Base-by-base conservation (phyloP, 35 echinoderm and acorn worm genomes). In the Ptychodera flava region DNA sequence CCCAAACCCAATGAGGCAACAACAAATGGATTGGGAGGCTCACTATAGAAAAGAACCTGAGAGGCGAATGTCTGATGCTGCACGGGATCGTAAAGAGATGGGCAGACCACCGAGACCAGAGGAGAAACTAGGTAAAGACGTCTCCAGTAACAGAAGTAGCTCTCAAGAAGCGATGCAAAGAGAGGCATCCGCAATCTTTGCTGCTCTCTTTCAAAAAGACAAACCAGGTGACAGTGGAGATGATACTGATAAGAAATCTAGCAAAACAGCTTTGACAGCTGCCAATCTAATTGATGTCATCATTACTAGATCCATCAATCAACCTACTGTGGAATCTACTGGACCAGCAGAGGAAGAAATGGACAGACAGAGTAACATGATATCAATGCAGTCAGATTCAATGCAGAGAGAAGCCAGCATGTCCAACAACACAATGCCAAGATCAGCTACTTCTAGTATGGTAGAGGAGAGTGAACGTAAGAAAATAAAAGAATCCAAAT, bases 261-360 rank as follows among this genome's bases (percentile, higher is more conserved):
- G 85, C 32, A 83, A 85, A 30, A 90, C 81, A 34, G 37, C 79
- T 37, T 81, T 94, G 1, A 94, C 92, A 1, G 92, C 92, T 0
- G 92, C 92, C 76, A 94, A 83, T 80, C 36, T 94, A 77, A 94
- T 94, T 82, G 92, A 94, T 85, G 92, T 90, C 22, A 94, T 94
- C 81, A 94, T 94, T 29, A 94, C 89, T 2, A 38, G 89, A 29
- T 94, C 92, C 33, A 94, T 94, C 83, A 94, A 94, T 36, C 92
- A 94, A 76, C 92, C 87, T 14, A 81, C 38, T 37, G 1, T 64
- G 15, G 88, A 90, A 22, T 64, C 45, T 12, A 12, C 45, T 64
- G 45, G 6, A 12, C 36, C 76, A 36, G 33, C 85, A 36, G 82
- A 93, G 80, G 22, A 22, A 64, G 45, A 64, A 64, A 22, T 64